These are phyloP conservation scores for Agriopis aurantiaria DNA, from an alignment of 2,888 invertebrate genomes.

Conservation along the genomic window DNA sequence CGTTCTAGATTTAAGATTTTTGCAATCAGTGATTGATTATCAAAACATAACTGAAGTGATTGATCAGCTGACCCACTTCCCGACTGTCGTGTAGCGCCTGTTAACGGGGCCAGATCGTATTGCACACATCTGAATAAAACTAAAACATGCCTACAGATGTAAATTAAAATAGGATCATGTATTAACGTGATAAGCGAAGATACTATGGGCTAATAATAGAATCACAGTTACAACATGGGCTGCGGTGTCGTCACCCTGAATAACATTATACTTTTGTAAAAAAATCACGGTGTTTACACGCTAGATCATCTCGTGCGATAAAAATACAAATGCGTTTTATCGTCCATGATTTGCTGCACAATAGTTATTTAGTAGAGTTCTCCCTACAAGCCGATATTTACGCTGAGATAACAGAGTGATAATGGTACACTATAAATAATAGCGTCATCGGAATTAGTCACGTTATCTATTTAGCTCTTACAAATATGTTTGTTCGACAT, in stretches of 20 bases:
- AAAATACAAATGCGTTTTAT: slow-evolving; percentile 36
- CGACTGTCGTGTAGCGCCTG: slow-evolving; percentile 73
- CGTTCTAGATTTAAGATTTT: slow-evolving; percentile 61
- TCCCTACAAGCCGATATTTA: slow-evolving; percentile 35
- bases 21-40: slow-evolving; percentile 70
- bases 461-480: slow-evolving; percentile 17
- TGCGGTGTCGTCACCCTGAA: slow-evolving; percentile 52
- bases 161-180: slow-evolving; percentile 47
- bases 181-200: slow-evolving; percentile 44
- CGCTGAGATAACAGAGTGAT: slow-evolving; percentile 27
- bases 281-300: slow-evolving; percentile 42
- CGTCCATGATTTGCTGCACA: slow-evolving; percentile 32
- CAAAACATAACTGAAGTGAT: slow-evolving; percentile 69
- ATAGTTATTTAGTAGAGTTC: slow-evolving; percentile 40
- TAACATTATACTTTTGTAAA: slow-evolving; percentile 53
- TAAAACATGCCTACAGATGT: slow-evolving; percentile 48
- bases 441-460: slow-evolving; percentile 21
- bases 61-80: slow-evolving; percentile 77
- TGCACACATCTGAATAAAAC: slow-evolving; percentile 55
- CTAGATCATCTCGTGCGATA: slow-evolving; percentile 45
- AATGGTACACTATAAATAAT: slow-evolving; percentile 17
- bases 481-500: slow-evolving; percentile 20
- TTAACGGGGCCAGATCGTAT: slow-evolving; percentile 72
- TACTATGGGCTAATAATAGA: slow-evolving; percentile 52
- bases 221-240: slow-evolving; percentile 51